Evolutionary conservation across 2,888 invertebrate species (phyloP), one percentile per base, ranked within the genome.

Genomic region (Sminthurinus aureus): DNA sequence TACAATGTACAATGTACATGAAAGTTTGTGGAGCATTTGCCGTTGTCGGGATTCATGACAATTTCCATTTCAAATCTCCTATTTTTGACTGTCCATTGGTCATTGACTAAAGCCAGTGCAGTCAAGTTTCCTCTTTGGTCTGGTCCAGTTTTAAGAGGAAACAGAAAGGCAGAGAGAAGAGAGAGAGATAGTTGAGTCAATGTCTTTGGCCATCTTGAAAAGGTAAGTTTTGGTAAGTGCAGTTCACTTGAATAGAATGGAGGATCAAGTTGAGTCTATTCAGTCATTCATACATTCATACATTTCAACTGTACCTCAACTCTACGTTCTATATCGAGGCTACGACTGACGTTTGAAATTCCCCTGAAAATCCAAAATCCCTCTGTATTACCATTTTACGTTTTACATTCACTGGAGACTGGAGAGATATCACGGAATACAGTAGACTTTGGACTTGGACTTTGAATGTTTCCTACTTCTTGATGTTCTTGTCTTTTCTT

Each of bases 21-120:
- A n/a, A n/a, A n/a, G n/a, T 38, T 38, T 38, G 58, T 58, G 9
- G 9, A 58, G 58, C 13, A 58, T 3, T 58, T 58, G 58, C 15
- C 64, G 58, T 58, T 58, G 58, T 2, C 64, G 75, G 84, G 83
- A 85, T 85, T 83, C 84, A 67, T 71, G 81, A 73, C 81, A 84
- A 85, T 85, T 84, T 81, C 75, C 83, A 71, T n/a, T n/a, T n/a
- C 6, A 66, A 9, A 15, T 83, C 81, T 85, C 83, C 85, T 83
- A 85, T 86, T 38, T 38, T 86, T 85, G 78, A 71, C 82, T 77
- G 80, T 84, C 86, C 86, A 84, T 85, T 86, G 86, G 86, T 85
- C 86, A 86, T 86, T 86, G 67, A 77, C 85, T 83, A 86, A 86
- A 86, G 85, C 86, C 86, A 82, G 64, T 38, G 3, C 1, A 38